Base-by-base conservation (phyloP, 2,888 invertebrate genomes). In the Hylaea fasciaria region DNA sequence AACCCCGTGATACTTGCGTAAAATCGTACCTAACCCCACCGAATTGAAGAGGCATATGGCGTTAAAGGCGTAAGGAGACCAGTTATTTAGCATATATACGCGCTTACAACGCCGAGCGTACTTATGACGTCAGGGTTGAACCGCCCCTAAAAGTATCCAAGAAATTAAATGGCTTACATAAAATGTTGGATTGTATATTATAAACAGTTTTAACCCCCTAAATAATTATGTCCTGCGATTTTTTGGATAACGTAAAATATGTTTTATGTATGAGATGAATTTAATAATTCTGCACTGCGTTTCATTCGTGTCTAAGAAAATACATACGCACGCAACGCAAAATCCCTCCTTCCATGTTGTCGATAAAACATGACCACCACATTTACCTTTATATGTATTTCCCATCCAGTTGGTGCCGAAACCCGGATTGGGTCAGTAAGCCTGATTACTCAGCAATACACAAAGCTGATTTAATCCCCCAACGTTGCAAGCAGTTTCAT, bases 1-100 rank as follows among this genome's bases (percentile, higher is more conserved):
- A 65, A 71, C 60, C 72, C 72, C 73, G 71, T 76, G 73, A 74
- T 77, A 64, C 72, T 75, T 75, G 72, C 69, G 76, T 76, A 74
- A 78, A 83, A 83, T 82, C 82, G 77, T 78, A 62, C 65, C 64
- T 74, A 78, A 79, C 82, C 79, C 83, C 75, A 72, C 77, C 74
- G 72, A 80, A 81, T 81, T 79, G 72, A 75, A 73, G 68, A 78
- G 80, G 78, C 86, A 85, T 85, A 81, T 73, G 70, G 71, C 79
- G 79, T 78, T 81, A 81, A 58, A 71, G 76, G 78, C 73, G 70
- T 67, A 70, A 70, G 70, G 73, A 72, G 75, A 69, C 66, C 74
- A 65, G 66, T 74, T 78, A 85, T 86, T n/a, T 86, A 82, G 82
- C 86, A 86, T 86, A 85, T 85, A 83, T 81, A 84, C 77, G 69